Evolutionary conservation across 2,113 vertebrate species (phyloP), one percentile per base, ranked within the genome.

Genomic region (Barbus barbus): DNA sequence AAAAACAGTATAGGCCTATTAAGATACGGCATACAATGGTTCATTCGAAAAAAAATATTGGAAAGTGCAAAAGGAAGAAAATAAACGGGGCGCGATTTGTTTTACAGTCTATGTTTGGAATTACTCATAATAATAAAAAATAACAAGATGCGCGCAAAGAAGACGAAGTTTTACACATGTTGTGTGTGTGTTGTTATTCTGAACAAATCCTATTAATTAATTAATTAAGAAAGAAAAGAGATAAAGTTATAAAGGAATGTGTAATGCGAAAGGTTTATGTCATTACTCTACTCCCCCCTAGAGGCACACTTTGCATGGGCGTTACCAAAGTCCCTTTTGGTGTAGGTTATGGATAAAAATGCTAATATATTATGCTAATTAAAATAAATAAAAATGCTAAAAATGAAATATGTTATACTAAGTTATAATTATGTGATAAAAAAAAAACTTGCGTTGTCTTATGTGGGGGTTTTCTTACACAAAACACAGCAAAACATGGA

Each of bases 271-370:
- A 44, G 71, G 36, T 2, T 12, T 44, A 16, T 26, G 71, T 8
- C 41, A 44, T 72, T 14, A 73, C 38, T 44, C 69, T 73, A 24
- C 69, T 72, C n/a, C 71, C 69, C 38, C n/a, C 71, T 72, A 26
- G 71, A 73, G 69, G 69, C 38, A 71, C 20, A 38, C 20, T 41
- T 41, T 71, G 67, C 22, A 41, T 41, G 12, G 13, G 41, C 1
- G 11, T 44, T 44, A 12, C 41, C 41, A 12, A 44, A 44, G 46
- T 4, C 46, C 13, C 13, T 14, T 14, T 48, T 41, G 5, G 65
- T 36, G 8, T 38, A 6, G 11, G 4, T 13, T 24, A 36, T 22
- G 18, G 2, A 36, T 18, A 69, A 24, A 44, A 24, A 44, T 72
- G 36, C 18, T 58, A n/a, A 58, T n/a, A n/a, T n/a, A 58, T 58